These are phyloP conservation scores for Danionella dracula DNA, from an alignment of 2,797 vertebrate species.

Conservation along the genomic window DNA sequence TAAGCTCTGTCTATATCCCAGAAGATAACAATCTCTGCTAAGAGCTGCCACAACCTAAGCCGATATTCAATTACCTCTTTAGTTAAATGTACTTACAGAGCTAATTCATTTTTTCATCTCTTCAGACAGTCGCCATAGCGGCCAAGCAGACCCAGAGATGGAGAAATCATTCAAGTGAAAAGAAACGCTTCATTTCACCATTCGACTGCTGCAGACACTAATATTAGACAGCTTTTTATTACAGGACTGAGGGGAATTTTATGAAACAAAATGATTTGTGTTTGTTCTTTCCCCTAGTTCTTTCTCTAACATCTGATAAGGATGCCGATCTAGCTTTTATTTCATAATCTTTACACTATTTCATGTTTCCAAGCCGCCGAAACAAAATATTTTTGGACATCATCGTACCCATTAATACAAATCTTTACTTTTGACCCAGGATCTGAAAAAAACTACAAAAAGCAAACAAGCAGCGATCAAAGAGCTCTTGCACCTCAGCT, in stretches of 20 bases:
- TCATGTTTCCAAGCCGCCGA: no score
- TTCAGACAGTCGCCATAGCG: background rate
- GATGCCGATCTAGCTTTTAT: no score
- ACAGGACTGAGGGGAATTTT: no score
- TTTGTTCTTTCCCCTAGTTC: background rate
- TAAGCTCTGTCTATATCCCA: background rate
- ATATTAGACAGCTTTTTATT: conserved; percentile 10
- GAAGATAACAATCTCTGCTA: conserved; percentile 25
- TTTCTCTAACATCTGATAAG: background rate
- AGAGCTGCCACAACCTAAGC: background rate
- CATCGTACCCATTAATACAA: no score
- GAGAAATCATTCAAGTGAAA: background rate
- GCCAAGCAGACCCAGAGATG: background rate
- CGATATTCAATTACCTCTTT: conserved; percentile 14
- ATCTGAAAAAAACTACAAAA: no score
- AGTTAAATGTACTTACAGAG: background rate
- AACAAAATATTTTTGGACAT: no score
- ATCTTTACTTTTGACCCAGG: no score
- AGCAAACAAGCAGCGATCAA: no score
- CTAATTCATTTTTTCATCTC: background rate
- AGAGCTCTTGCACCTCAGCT: no score
- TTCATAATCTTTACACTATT: no score
- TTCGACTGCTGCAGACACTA: background rate
- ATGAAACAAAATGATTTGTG: background rate
- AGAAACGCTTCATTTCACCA: background rate